Base-by-base conservation (phyloP, 2,888 invertebrate genomes). In the Tachina grossa region DNA sequence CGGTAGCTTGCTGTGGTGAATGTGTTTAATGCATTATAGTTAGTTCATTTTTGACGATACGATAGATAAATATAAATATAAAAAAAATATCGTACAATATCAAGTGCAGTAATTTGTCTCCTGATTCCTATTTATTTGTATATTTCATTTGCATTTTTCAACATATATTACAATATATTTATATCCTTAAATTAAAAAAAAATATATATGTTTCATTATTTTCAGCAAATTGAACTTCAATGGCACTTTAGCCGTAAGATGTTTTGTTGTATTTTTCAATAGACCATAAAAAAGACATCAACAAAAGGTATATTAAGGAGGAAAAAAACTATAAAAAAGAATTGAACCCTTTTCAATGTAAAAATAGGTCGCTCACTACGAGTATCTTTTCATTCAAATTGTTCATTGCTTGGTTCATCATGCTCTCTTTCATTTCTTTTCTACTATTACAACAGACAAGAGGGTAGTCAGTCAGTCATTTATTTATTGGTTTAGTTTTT, bases 261-360 rank as follows among this genome's bases (percentile, higher is more conserved):
- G 39, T 51, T 59, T 10, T 47, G n/a, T 43, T 74, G 13, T 61
- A 45, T 51, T 22, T 10, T 13, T 39, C 39, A 66, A 57, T 39
- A 47, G 19, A 13, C 11, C 47, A 49, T 41, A 45, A 22, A 14
- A 47, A 19, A 53, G 41, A 9, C 8, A 31, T 14, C 22, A 57
- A 41, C 6, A 14, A 19, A 55, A 31, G 53, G 22, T 31, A 45
- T 16, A 45, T 16, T 8, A 19, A 19, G 45, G 45, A 74, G 45
- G 22, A 49, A 49, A 63, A 59, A 49, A 63, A 49, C n/a, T 4
- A 2, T 31, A 51, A 5, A 43, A 61, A 43, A 22, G 49, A 41
- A 43, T 51, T 69, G 13, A 78, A 75, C 61, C 75, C 75, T 75
- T 82, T 82, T 75, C 45, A 61, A 47, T 66, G 43, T 3, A 19